These are phyloP conservation scores for Aepyceros melampus DNA, from an alignment of 2,113 vertebrate species.

Conservation along the genomic window DNA sequence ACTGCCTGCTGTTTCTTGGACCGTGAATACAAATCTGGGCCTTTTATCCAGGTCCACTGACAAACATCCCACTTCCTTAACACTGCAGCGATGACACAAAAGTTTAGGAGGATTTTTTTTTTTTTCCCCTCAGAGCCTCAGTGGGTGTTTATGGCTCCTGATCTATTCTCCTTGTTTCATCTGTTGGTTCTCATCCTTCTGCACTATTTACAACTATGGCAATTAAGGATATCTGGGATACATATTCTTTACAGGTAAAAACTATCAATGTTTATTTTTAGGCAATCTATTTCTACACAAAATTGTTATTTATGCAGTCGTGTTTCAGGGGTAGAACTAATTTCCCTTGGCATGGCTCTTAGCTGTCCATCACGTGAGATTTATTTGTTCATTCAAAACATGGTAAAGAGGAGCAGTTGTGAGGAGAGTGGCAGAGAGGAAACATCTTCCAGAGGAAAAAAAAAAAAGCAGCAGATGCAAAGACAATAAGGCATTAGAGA, in stretches of 20 bases:
- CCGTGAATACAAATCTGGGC: neutral
- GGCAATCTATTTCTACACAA: neutral
- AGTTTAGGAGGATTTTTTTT: neutral
- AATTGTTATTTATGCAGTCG: neutral
- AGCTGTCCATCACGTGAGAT: neutral
- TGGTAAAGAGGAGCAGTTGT: neutral
- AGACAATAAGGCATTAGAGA: neutral
- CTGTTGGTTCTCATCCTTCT: neutral
- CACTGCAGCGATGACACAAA: neutral
- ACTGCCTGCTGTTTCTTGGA: neutral
- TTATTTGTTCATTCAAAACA: neutral
- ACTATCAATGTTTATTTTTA: neutral
- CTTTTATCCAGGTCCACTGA: neutral
- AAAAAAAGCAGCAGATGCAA: neutral
- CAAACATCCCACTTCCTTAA: neutral
- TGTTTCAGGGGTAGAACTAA: neutral
- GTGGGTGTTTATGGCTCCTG: neutral
- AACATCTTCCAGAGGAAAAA: neutral
- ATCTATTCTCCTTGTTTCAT: neutral
- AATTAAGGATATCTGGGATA: neutral
- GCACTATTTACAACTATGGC: neutral
- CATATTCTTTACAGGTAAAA: neutral
- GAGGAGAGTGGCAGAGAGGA: neutral
- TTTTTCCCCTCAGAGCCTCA: neutral
- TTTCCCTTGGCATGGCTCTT: neutral